Evolutionary conservation across 2,888 invertebrate species (phyloP).

Genomic region (Acrobasis repandana): DNA sequence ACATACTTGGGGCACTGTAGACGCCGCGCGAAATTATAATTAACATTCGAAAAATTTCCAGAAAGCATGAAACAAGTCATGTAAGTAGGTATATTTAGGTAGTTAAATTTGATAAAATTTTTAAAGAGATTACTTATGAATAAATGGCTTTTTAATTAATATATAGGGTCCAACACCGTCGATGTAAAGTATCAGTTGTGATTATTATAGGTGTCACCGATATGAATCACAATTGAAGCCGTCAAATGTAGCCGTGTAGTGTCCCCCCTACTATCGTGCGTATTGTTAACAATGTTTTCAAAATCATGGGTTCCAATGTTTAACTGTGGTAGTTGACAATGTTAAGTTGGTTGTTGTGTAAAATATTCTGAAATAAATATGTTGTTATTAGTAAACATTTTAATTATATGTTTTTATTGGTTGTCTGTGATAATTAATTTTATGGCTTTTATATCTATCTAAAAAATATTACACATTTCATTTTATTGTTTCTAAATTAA

Average conservation of each 20-base stretch:
- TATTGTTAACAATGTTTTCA: slow-evolving; percentile 26
- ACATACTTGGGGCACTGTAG: slow-evolving; percentile 42
- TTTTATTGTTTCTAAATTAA: no score
- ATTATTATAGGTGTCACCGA: slow-evolving; percentile 48
- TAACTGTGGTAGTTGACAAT: slow-evolving; percentile 32
- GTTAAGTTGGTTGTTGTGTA: slow-evolving; percentile 36
- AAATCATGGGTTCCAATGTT: slow-evolving; percentile 12
- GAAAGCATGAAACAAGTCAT: slow-evolving; percentile 62
- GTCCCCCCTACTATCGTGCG: slow-evolving; percentile 27
- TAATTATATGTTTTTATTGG: slow-evolving; percentile 27
- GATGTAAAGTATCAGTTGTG: slow-evolving; percentile 59
- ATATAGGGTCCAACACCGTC: slow-evolving; percentile 77
- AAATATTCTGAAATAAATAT: slow-evolving; percentile 29
- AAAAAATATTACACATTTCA: background rate
- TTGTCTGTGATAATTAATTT: slow-evolving; percentile 32
- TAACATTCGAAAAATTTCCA: slow-evolving; percentile 64
- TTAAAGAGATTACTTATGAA: slow-evolving; percentile 78
- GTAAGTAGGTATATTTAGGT: slow-evolving; percentile 72
- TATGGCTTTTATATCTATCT: slow-evolving; percentile 14
- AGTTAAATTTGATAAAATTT: slow-evolving; percentile 78
- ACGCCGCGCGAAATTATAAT: slow-evolving; percentile 66
- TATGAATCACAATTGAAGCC: slow-evolving; percentile 37
- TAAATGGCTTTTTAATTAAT: slow-evolving; percentile 78
- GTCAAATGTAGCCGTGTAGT: slow-evolving; percentile 23
- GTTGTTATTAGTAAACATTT: slow-evolving; percentile 24